Percentiles rank a stretch among this genome's conserved stretches.
Conservation (phyloP, 2,888 invertebrate genomes). For the Clivina fossor region DNA sequence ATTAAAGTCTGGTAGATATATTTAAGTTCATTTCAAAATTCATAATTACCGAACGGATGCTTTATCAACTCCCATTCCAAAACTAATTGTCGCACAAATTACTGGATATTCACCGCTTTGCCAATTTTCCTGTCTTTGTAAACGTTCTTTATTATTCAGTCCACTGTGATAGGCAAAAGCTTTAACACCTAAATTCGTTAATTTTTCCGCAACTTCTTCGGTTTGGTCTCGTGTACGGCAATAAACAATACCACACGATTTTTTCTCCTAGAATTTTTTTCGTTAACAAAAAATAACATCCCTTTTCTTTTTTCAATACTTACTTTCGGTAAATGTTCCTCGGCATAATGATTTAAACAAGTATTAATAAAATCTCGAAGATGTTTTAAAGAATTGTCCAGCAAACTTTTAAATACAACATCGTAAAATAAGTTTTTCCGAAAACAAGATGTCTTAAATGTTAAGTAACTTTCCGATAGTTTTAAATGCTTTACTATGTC, state of each 20-base stretch:
- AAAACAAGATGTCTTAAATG: slow-evolving; percentile 85
- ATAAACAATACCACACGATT: slow-evolving; percentile 87
- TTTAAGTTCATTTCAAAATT: slow-evolving; percentile 10
- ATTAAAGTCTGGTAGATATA: no score
- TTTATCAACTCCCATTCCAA: slow-evolving; percentile 99
- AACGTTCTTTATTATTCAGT: slow-evolving; percentile 71
- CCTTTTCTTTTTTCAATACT: no score
- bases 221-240: slow-evolving; percentile 93
- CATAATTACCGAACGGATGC: slow-evolving; percentile 73
- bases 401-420: slow-evolving; percentile 82
- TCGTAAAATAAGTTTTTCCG: slow-evolving; percentile 94
- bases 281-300: no score
- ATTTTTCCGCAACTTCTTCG: slow-evolving; percentile 75
- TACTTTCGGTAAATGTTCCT: slow-evolving; percentile 48
- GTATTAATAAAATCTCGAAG: slow-evolving; percentile 72
- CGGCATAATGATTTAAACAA: slow-evolving; percentile 63
- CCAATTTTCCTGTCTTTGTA: slow-evolving; percentile 87
- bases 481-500: slow-evolving; percentile 79
- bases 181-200: slow-evolving; percentile 72
- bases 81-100: slow-evolving; percentile 95
- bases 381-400: slow-evolving; percentile 80
- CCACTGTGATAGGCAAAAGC: slow-evolving; percentile 90
- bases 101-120: slow-evolving; percentile 84
- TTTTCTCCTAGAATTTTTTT: slow-evolving; percentile 47
- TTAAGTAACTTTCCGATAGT: slow-evolving; percentile 49